Evolutionary conservation across 1,140 invertebrate genomes (phyloP).

Genomic region (Drosophila lacertosa): DNA sequence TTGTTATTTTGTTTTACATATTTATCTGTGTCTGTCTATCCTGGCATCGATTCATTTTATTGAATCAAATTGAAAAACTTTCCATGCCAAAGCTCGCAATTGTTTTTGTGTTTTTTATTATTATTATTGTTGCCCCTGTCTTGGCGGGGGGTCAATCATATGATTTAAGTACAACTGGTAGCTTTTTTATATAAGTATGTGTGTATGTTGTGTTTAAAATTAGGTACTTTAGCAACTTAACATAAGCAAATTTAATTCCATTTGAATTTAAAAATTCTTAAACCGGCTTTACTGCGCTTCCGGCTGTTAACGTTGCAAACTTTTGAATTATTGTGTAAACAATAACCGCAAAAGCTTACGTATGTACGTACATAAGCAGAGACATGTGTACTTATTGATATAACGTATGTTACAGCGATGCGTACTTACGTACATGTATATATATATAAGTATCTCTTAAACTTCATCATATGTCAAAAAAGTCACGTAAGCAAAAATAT

Average conservation of each 20-base stretch:
- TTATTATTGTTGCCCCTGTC: neutral
- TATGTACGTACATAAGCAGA: neutral
- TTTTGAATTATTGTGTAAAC: slow-evolving; percentile 7
- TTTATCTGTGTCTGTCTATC: neutral
- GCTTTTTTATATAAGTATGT: neutral
- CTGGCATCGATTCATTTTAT: slow-evolving; percentile 32
- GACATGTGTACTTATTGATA: slow-evolving; percentile 1
- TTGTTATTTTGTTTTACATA: slow-evolving; percentile 1
- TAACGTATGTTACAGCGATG: slow-evolving; percentile 7
- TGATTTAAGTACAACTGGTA: neutral
- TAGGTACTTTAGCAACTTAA: too few relatives aligned
- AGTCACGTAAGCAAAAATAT: slow-evolving; percentile 56
- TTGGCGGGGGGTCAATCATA: slow-evolving; percentile 5
- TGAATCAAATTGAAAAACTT: slow-evolving; percentile 55
- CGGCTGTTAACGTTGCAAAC: neutral
- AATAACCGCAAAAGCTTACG: slow-evolving; percentile 3
- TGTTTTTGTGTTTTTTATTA: slow-evolving; percentile 16
- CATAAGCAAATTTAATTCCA: neutral
- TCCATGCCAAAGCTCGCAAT: slow-evolving; percentile 27
- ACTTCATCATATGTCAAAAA: slow-evolving; percentile 32
- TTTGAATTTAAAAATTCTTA: slow-evolving; percentile 6
- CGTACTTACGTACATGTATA: slow-evolving; percentile 5
- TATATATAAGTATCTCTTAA: slow-evolving; percentile 17
- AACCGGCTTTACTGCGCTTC: slow-evolving; percentile 13
- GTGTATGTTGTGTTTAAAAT: too few relatives aligned